Evolutionary conservation across 2,113 vertebrate genomes (phyloP), one percentile per base, ranked within the genome.

Genomic region (Trogon melanurus): DNA sequence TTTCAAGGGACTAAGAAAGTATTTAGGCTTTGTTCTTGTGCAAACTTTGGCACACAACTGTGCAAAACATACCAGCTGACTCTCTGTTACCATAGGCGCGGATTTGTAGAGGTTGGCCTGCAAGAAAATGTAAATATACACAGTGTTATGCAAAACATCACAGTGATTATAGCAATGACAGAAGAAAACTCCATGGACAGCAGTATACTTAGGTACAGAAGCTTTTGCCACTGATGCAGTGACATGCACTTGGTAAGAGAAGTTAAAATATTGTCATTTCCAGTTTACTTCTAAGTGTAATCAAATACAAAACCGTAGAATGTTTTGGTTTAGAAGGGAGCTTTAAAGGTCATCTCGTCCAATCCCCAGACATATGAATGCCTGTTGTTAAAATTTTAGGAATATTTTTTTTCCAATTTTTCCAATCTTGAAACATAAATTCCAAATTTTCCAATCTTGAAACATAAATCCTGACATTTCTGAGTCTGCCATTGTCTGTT

Each of bases 71-170:
- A 98, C 98, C 97, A 96, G 80, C 36, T 98, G 98, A 95, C 90
- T 98, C 29, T 98, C 98, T 71, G 97, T 79, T 13, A 93, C 60
- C 5, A 75, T 41, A 44, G 98, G 93, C 27, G 96, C 93, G 0
- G 97, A 95, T 82, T 97, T 98, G 48, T 96, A 97, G 91, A 98
- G 98, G 80, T 97, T 98, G 18, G 99, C 99, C 99, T 99, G 96
- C 29, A 97, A 98, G 94, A 95, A 94, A 90, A 94, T 47, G 67
- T 32, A 56, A 96, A 89, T 13, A 87, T 22, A n/a, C 5, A 57
- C 3, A 27, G 11, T 58, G 73, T 94, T 95, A 95, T 36, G 56
- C 75, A 48, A 36, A 82, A 34, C 27, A 53, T 72, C 17, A 38
- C 30, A 56, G 45, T 53, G 13, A 62, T 44, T 67, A 32, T n/a